Conservation (phyloP, 2,888 invertebrate genomes). For the Suillia variegata region DNA sequence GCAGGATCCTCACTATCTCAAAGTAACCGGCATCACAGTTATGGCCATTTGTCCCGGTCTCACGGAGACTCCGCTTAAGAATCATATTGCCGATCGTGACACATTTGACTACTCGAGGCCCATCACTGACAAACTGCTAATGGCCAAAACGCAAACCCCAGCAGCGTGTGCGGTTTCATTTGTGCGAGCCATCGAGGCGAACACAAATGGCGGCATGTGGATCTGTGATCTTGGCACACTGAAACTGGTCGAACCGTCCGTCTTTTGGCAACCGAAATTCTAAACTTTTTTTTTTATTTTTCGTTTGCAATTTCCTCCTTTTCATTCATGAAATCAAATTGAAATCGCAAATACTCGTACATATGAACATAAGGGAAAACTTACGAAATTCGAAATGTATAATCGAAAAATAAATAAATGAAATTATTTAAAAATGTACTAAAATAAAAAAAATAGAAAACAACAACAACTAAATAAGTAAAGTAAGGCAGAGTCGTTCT, state of each 20-base stretch:
- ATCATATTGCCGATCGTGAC: slow-evolving; percentile 30
- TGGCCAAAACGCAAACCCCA: slow-evolving; percentile 31
- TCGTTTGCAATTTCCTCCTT: neutral
- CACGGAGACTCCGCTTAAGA: slow-evolving; percentile 37
- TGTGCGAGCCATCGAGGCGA: slow-evolving; percentile 32
- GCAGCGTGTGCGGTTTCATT: slow-evolving; percentile 38
- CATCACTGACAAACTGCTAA: slow-evolving; percentile 27
- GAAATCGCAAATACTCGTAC: neutral
- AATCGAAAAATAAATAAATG: neutral
- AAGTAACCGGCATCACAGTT: slow-evolving; percentile 34
- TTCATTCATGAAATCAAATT: neutral
- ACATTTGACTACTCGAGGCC: slow-evolving; percentile 36
- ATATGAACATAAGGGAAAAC: too few relatives aligned
- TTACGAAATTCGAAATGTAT: neutral
- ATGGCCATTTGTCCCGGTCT: slow-evolving; percentile 41
- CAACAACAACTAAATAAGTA: neutral
- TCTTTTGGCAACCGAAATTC: slow-evolving; percentile 35
- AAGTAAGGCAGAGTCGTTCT: neutral
- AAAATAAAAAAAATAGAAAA: too few relatives aligned
- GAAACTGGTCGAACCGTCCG: slow-evolving; percentile 30
- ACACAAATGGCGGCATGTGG: slow-evolving; percentile 41
- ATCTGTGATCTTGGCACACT: slow-evolving; percentile 37
- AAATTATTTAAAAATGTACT: too few relatives aligned
- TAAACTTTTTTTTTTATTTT: neutral
- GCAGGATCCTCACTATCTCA: slow-evolving; percentile 34